A percentile compares a stretch with the other conserved stretches of the same genome.
phyloP scores from a whole-genome alignment of 2,113 vertebrate species.

The Stigmatopora argus region DNA sequence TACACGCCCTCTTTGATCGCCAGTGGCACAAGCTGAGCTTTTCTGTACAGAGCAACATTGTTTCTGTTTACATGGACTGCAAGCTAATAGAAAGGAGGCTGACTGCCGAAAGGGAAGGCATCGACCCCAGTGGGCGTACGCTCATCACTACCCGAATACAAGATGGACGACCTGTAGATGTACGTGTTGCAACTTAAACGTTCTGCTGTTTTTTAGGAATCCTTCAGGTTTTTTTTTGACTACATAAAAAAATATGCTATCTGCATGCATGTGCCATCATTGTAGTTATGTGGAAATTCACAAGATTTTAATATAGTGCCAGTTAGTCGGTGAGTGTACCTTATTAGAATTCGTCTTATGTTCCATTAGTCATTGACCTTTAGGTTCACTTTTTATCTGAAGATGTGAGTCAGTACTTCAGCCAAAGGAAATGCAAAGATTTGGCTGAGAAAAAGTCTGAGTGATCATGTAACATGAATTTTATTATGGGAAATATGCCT shows the following conservation, averaged over 20 bases:
- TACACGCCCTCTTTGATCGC: slow-evolving; percentile 87
- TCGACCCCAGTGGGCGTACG: slow-evolving; percentile 77
- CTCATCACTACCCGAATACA: slow-evolving; percentile 79
- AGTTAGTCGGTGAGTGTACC: slow-evolving; percentile 16
- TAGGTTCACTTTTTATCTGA: slow-evolving; percentile 12
- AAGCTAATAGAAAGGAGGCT: slow-evolving; percentile 80
- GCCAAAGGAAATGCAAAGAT: slow-evolving; percentile 1
- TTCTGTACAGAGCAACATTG: slow-evolving; percentile 72
- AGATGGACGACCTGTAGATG: slow-evolving; percentile 89
- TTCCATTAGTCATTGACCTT: slow-evolving; percentile 36
- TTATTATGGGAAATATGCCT: neutral
- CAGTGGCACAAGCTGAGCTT: slow-evolving; percentile 94
- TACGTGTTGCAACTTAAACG: slow-evolving; percentile 64
- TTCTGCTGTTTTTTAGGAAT: neutral
- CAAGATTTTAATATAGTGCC: slow-evolving; percentile 11
- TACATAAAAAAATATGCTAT: neutral
- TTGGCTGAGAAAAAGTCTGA: slow-evolving; percentile 4
- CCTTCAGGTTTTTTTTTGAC: neutral
- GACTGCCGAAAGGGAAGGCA: slow-evolving; percentile 70
- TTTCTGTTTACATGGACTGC: slow-evolving; percentile 89
- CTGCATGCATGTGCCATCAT: neutral
- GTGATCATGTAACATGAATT: neutral
- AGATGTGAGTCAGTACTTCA: slow-evolving; percentile 6
- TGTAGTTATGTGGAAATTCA: neutral
- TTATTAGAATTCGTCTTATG: slow-evolving; percentile 20